Base-by-base conservation (phyloP, 2,888 invertebrate genomes). In the Mesopsocus fuscifrons region DNA sequence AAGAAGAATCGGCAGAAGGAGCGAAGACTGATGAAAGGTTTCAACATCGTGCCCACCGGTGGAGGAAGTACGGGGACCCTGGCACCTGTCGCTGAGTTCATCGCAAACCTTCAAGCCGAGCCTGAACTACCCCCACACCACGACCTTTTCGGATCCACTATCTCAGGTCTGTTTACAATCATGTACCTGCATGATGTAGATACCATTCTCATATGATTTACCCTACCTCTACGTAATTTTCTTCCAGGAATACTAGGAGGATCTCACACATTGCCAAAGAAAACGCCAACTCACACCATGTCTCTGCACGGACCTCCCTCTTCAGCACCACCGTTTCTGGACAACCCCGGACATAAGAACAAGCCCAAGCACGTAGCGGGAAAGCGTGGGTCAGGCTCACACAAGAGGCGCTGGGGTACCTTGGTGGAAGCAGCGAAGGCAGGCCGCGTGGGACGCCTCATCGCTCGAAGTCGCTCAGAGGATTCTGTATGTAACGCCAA, bases 1-100 rank as follows among this genome's bases (percentile, higher is more conserved):
- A 89, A 89, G 63, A 91, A 89, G 65, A 88, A 89, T 59, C 76
- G 89, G 0, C 88, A 88, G 60, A 87, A 89, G 61, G 91, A 91
- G 60, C 72, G 91, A 1, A 73, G 91, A 2, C 66, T 91, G 44
- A 88, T 91, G 87, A 91, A 91, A 61, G 89, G 85, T 13, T 89
- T 91, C 69, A 88, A 91, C 65, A 87, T 88, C 51, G 81, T 17
- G 18, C 38, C 38, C 5, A 38, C 38, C 3, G 26, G 51, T 50
- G 9, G 52, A 49, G 16, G 51, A 41, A 62, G 64, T 45, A 66
- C 71, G 46, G 66, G 66, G 17, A 61, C 67, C 48, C 62, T 82
- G 50, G 75, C 80, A 42, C 80, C 82, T 1, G 81, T 82, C 21
- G 80, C 79, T 47, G 82, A 82, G 63, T 77, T 80, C 59, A 73